Conservation (phyloP, 2,888 invertebrate genomes). For the Temnothorax unifasciatus region DNA sequence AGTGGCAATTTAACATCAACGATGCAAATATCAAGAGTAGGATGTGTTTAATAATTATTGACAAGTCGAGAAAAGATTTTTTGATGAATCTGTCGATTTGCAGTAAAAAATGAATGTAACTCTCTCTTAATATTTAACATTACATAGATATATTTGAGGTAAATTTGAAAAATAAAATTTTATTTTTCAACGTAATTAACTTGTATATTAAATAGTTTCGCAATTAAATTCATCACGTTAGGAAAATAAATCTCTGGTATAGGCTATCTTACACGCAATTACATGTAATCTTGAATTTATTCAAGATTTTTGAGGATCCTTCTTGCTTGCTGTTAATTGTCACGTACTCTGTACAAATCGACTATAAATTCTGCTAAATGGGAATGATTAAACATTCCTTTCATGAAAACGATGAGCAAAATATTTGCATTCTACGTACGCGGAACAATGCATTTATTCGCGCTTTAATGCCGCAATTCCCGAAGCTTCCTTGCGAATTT, state of each 20-base stretch:
- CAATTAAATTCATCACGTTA: background rate
- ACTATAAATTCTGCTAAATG: background rate
- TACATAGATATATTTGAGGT: background rate
- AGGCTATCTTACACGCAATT: background rate
- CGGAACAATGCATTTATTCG: conserved; percentile 14
- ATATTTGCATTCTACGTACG: conserved; percentile 18
- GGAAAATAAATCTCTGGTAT: background rate
- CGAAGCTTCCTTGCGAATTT: background rate
- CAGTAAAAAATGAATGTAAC: background rate
- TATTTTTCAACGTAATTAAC: background rate
- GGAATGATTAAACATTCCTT: conserved; percentile 22
- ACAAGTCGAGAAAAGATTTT: background rate
- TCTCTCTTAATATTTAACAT: background rate
- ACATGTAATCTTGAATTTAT: background rate
- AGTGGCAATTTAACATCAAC: background rate
- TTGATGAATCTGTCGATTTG: background rate
- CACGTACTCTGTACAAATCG: background rate
- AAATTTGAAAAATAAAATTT: background rate
- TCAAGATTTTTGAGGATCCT: background rate
- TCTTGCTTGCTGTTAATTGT: background rate
- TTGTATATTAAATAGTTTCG: conserved; percentile 19
- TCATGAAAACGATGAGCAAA: background rate
- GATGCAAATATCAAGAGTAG: background rate
- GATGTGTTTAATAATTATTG: background rate
- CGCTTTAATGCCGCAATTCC: conserved; percentile 25